Base-by-base conservation (phyloP, 2,797 vertebrate genomes). In the Delichon dasypus region DNA sequence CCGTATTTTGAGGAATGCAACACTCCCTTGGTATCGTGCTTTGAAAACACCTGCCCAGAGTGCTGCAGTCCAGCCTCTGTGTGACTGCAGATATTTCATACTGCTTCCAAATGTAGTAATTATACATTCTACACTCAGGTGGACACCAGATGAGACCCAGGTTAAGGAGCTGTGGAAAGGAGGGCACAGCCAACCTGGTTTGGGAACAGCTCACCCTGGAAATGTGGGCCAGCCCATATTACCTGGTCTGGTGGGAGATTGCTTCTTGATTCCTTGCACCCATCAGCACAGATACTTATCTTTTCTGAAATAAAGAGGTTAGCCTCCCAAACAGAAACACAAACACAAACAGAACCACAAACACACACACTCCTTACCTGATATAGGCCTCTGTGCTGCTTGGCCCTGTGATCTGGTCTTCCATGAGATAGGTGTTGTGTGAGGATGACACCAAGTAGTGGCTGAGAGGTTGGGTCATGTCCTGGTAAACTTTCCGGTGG, bases 341-440 rank as follows among this genome's bases (percentile, higher is more conserved):
- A 15, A 17, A 30, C 12, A 72, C 5, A 54, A 38, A 10, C 38
- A 38, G 11, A 38, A 38, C 38, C 38, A 58, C 22, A 32, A 32
- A 20, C 5, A 21, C 34, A 16, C 30, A 18, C 5, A 10, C 1
- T 23, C 25, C 11, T 74, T 98, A 99, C 99, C 98, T 98, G 94
- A 99, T 99, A 85, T 99, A 99, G 96, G 99, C 99, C 93, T 99
- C 99, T 0, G 98, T 99, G 97, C 99, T 99, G 98, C 99, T 99
- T 40, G 99, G 99, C 14, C 99, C 99, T 36, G 97, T 98, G 72
- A 99, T 97, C 92, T 99, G 99, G 97, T 99, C 99, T 44, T 98
- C 98, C 98, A 98, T 98, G 87, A 99, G 98, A 97, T 99, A 99
- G 10, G 99, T 99, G 95, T 99, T 99, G 97, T 99, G 99, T 1